phyloP scores from a whole-genome alignment of 2,113 vertebrate genomes.

The Arenaria interpres region DNA sequence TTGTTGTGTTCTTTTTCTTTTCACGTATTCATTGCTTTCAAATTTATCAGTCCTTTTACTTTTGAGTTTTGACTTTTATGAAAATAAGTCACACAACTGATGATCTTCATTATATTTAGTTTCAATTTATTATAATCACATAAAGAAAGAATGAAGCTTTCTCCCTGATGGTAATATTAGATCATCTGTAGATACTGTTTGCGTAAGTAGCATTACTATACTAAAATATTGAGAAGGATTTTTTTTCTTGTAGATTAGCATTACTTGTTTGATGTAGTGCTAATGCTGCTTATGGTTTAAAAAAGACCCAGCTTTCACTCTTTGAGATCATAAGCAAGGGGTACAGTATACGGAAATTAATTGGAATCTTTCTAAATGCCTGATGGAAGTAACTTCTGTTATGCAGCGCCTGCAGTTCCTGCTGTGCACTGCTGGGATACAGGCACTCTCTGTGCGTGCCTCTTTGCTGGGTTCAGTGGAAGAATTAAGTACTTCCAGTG shows the following conservation, averaged over 20 bases:
- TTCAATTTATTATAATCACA: neutral
- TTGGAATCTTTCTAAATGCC: neutral
- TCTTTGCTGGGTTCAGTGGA: neutral
- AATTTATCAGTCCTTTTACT: neutral
- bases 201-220: neutral
- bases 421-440: neutral
- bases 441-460: neutral
- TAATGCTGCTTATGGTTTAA: neutral
- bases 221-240: neutral
- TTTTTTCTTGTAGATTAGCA: constrained; percentile 23
- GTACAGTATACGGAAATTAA: constrained; percentile 3
- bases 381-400: neutral
- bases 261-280: constrained; percentile 29
- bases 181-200: neutral
- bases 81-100: neutral
- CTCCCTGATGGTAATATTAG: neutral
- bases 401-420: neutral
- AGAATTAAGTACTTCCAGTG: neutral
- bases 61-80: neutral
- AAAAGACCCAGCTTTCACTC: neutral
- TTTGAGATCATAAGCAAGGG: constrained; percentile 27
- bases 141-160: neutral
- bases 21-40: neutral
- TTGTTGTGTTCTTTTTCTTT: neutral
- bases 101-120: neutral